Base-by-base conservation (phyloP, 1,140 invertebrate genomes). In the Hyles vespertilio region DNA sequence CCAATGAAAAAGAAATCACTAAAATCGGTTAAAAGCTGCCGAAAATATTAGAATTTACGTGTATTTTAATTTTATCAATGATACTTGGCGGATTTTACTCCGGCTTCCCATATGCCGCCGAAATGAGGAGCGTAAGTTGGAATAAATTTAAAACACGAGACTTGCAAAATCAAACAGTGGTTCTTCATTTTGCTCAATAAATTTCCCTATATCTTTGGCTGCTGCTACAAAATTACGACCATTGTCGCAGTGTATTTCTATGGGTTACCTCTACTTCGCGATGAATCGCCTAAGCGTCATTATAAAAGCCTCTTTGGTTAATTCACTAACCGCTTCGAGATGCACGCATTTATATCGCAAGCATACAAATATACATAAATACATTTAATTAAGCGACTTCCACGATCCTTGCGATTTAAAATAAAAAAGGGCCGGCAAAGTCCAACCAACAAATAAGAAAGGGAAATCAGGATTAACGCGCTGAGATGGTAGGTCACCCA, bases 361-460 rank as follows among this genome's bases (percentile, higher is more conserved):
- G 22, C 22, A 22, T 22, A 22, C 22, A 22, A 22, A 22, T 22
- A 22, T 22, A 22, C 22, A 22, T 48, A 58, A 52, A 61, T 48
- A 32, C 61, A 63, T 48, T 78, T 81, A 33, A 52, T 64, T 51
- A 59, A 56, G 36, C 53, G 60, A 51, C 33, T 32, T 22, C 22
- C 22, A 22, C 22, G 22, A 22, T 2, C 22, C 22, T 22, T 22
- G 22, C 22, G 22, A 22, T 69, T 69, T 36, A 65, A 34, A 49
- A 81, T 68, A 10, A 58, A 49, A 12, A 84, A 61, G 81, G 77
- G 4, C 78, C 75, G 22, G 60, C 69, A 47, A 74, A 75, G 53
- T 85, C 83, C 9, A 33, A 22, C 85, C 62, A 51, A 60, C 34
- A 11, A 48, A 53, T 7, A 48, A 3, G 32, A 62, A 66, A 2